Conservation (phyloP, 2,888 invertebrate species). For the Microctonus brassicae region DNA sequence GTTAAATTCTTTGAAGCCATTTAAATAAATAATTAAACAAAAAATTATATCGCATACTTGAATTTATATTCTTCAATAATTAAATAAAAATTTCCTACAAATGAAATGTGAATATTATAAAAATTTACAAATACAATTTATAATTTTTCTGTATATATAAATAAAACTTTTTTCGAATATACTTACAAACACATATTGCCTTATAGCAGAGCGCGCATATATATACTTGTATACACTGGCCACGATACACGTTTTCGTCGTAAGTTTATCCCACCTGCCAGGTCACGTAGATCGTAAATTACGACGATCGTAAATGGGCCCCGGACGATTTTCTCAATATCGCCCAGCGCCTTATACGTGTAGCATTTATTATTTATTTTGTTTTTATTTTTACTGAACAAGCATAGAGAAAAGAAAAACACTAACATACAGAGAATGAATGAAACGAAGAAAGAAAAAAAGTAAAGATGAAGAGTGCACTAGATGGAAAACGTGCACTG, state of each 20-base stretch:
- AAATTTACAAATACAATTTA: too few species aligned
- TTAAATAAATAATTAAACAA: too few species aligned
- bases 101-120: too few species aligned
- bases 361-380: slow-evolving; percentile 27
- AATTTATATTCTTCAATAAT: too few species aligned
- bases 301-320: slow-evolving; percentile 49
- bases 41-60: too few species aligned
- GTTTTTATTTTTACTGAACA: slow-evolving; percentile 13
- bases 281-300: slow-evolving; percentile 51
- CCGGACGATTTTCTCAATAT: slow-evolving; percentile 52
- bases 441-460: neutral
- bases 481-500: neutral
- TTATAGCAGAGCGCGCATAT: neutral
- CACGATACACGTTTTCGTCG: slow-evolving; percentile 27
- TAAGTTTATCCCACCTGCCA: slow-evolving; percentile 44
- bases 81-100: too few species aligned
- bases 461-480: neutral
- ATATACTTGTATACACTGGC: too few species aligned
- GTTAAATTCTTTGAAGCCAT: too few species aligned
- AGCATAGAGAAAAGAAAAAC: neutral
- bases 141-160: too few species aligned
- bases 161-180: too few species aligned
- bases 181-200: neutral
- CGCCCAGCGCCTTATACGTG: slow-evolving; percentile 31
- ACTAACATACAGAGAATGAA: too few species aligned